phyloP scores from a whole-genome alignment of 1,140 invertebrate species.

The Diorhabda sublineata region DNA sequence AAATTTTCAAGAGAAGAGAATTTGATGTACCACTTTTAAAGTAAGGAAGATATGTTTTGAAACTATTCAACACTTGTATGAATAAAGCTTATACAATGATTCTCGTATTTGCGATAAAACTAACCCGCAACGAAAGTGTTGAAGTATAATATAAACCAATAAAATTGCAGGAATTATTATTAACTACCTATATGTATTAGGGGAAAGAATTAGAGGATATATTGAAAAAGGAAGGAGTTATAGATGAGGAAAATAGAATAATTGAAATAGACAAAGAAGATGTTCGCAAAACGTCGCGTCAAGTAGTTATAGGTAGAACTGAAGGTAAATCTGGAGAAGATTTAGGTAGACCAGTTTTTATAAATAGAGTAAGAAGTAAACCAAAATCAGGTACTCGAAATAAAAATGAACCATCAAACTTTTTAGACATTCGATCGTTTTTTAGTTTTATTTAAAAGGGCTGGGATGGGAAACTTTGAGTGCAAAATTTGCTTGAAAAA shows the following conservation, averaged over 20 bases:
- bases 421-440: not conserved
- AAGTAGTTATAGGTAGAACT: conserved; percentile 63
- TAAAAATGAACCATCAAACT: not conserved
- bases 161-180: no score
- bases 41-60: no score
- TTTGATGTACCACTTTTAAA: no score
- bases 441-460: conserved; percentile 29
- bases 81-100: no score
- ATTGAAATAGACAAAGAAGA: not conserved
- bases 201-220: conserved; percentile 71
- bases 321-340: conserved; percentile 57
- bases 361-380: conserved; percentile 47
- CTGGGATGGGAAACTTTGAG: conserved; percentile 45
- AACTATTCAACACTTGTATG: no score
- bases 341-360: conserved; percentile 58
- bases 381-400: not conserved
- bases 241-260: conserved; percentile 49
- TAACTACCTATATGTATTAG: conserved; percentile 39
- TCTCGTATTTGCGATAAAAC: no score
- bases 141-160: no score
- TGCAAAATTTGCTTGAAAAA: conserved; percentile 54
- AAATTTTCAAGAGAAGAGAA: no score
- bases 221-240: conserved; percentile 67
- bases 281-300: conserved; percentile 25
- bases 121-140: no score